These are phyloP conservation scores for Sicus ferrugineus DNA, from an alignment of 2,888 invertebrate genomes.

Conservation along the genomic window DNA sequence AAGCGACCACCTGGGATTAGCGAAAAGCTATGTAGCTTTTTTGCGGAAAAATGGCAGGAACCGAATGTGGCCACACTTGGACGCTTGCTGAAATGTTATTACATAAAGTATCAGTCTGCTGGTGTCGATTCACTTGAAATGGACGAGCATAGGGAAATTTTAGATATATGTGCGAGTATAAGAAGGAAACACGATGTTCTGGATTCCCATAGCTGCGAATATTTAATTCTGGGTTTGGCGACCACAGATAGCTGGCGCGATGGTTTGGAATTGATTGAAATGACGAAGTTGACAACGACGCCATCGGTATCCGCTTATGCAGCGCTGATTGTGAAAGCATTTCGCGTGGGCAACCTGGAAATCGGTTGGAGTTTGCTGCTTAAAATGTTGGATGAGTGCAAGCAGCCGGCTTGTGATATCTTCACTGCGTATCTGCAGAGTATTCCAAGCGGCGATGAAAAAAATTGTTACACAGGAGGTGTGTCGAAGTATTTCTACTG, in stretches of 20 bases:
- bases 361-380: constrained; percentile 71
- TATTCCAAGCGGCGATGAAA: constrained; percentile 62
- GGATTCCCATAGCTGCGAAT: constrained; percentile 70
- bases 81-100: constrained; percentile 69
- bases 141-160: constrained; percentile 67
- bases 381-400: constrained; percentile 65
- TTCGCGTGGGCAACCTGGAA: constrained; percentile 60
- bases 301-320: constrained; percentile 68
- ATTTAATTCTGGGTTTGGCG: constrained; percentile 71
- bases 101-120: constrained; percentile 53
- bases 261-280: constrained; percentile 69
- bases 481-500: constrained; percentile 46
- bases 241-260: constrained; percentile 73
- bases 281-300: constrained; percentile 66
- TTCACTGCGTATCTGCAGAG: constrained; percentile 68
- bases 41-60: constrained; percentile 65
- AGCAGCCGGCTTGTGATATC: constrained; percentile 65
- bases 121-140: constrained; percentile 23
- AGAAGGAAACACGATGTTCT: constrained; percentile 68
- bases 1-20: constrained; percentile 65
- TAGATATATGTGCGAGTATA: constrained; percentile 64
- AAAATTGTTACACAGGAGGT: constrained; percentile 55
- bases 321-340: constrained; percentile 69
- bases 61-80: constrained; percentile 70
- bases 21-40: constrained; percentile 69